phyloP scores from a whole-genome alignment of 1,140 invertebrate species.

The Lanistes nyassanus region DNA sequence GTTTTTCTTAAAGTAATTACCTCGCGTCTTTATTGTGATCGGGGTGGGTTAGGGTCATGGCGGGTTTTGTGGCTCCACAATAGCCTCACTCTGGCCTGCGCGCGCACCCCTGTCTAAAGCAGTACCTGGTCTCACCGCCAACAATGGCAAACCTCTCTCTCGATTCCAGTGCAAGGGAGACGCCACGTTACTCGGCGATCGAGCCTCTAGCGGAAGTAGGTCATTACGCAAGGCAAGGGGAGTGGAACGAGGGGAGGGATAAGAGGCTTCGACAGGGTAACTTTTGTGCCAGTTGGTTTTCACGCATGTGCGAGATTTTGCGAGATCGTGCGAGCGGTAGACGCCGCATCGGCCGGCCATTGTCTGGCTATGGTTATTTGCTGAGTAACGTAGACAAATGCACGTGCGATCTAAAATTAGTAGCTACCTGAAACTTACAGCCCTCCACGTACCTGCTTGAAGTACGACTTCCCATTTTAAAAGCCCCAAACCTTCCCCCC shows the following conservation, averaged over 20 bases:
- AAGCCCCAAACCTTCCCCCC: too few species aligned
- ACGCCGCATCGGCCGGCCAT: not conserved
- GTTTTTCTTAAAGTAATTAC: conserved; percentile 10
- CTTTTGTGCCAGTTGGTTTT: not conserved
- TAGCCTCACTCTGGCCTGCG: not conserved
- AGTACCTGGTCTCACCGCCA: not conserved
- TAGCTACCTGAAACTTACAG: too few species aligned
- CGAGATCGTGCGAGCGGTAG: not conserved
- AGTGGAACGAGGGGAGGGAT: too few species aligned
- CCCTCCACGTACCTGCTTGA: too few species aligned
- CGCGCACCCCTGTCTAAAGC: not conserved
- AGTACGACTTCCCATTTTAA: too few species aligned
- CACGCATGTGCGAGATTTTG: conserved; percentile 1
- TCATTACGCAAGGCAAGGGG: not conserved
- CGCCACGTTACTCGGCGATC: not conserved
- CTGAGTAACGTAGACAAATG: not conserved
- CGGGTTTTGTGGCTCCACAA: not conserved
- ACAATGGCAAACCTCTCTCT: not conserved
- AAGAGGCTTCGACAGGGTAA: not conserved
- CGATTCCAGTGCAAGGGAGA: not conserved
- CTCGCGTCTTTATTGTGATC: conserved; percentile 1
- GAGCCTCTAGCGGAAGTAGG: not conserved
- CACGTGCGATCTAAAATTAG: too few species aligned
- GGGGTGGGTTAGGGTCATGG: not conserved
- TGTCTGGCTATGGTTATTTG: not conserved